Conservation (phyloP, 2,888 invertebrate species). For the Ochropleura plecta region DNA sequence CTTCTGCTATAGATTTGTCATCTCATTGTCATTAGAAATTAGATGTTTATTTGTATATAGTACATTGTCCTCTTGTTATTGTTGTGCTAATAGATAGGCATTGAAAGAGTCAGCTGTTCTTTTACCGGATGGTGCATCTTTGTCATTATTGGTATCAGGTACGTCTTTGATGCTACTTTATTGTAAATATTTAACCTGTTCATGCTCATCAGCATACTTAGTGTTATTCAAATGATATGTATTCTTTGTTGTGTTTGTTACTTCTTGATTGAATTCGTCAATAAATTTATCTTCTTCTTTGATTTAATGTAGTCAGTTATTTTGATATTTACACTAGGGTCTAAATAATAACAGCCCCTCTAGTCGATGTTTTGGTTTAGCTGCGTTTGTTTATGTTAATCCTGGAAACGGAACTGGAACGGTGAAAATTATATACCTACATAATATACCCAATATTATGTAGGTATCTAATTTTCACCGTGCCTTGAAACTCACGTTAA, state of each 20-base stretch:
- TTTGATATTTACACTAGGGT: neutral
- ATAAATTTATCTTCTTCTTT: neutral
- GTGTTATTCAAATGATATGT: neutral
- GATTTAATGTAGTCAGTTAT: neutral
- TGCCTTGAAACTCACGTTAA: too few species aligned
- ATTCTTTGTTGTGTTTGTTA: neutral
- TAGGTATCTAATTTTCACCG: too few species aligned
- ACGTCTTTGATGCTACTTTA: neutral
- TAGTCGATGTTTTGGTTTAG: neutral
- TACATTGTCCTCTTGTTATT: slow-evolving; percentile 12
- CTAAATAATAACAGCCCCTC: neutral
- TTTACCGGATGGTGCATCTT: neutral
- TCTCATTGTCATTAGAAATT: slow-evolving; percentile 15
- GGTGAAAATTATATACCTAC: too few species aligned
- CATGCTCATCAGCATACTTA: neutral
- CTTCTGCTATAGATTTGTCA: neutral
- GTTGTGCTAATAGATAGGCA: slow-evolving; percentile 12
- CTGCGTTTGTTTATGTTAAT: neutral
- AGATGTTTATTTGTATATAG: neutral
- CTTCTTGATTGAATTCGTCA: neutral
- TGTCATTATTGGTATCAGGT: slow-evolving; percentile 4
- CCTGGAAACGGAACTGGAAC: too few species aligned
- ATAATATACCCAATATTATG: too few species aligned
- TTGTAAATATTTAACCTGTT: neutral
- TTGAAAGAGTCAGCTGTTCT: slow-evolving; percentile 8